Evolutionary conservation across 1,140 invertebrate species (phyloP).

Genomic region (Zaprionus kolodkinae): DNA sequence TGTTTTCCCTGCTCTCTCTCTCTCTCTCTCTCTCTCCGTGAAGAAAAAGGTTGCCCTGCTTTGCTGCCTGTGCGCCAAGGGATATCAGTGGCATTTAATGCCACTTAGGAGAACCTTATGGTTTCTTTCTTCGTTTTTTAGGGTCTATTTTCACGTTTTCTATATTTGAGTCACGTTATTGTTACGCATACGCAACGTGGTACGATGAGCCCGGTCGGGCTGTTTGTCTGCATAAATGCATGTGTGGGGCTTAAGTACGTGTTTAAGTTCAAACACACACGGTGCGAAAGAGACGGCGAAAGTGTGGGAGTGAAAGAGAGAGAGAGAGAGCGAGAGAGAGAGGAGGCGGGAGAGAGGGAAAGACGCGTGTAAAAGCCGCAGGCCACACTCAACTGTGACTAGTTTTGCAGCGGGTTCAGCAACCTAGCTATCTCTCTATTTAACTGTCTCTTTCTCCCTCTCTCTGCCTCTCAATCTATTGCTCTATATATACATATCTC

Average conservation of each 20-base stretch:
- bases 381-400: slow-evolving; percentile 5
- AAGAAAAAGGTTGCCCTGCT: slow-evolving; percentile 56
- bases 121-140: too few species aligned
- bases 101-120: slow-evolving; percentile 48
- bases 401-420: slow-evolving; percentile 1
- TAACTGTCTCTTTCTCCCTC: too few species aligned
- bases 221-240: slow-evolving; percentile 61
- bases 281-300: too few species aligned
- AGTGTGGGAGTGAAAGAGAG: not conserved
- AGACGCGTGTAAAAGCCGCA: slow-evolving; percentile 7
- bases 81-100: slow-evolving; percentile 75
- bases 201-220: too few species aligned
- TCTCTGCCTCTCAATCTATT: too few species aligned
- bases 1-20: slow-evolving; percentile 32
- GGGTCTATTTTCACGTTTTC: slow-evolving; percentile 45
- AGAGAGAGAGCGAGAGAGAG: not conserved
- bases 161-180: slow-evolving; percentile 75
- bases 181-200: slow-evolving; percentile 67
- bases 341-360: not conserved
- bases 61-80: slow-evolving; percentile 24
- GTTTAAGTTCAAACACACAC: slow-evolving; percentile 55
- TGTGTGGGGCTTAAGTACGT: slow-evolving; percentile 59
- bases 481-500: not conserved
- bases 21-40: too few species aligned
- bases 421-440: not conserved